Base-by-base conservation (phyloP, 1,140 invertebrate genomes). In the Cherax destructor region DNA sequence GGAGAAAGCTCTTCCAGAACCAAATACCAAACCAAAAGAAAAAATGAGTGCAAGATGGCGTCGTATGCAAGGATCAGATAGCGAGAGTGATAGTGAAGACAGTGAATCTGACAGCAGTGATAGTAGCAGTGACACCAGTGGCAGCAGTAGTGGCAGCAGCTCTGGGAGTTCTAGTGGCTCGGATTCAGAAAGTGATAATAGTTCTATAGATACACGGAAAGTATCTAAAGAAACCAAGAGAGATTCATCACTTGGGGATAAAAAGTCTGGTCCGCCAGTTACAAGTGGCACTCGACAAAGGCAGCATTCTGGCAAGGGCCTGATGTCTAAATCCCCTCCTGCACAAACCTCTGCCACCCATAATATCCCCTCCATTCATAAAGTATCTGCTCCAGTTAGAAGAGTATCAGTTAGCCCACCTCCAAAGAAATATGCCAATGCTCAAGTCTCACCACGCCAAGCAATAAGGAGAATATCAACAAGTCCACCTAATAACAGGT, bases 51-150 rank as follows among this genome's bases (percentile, higher is more conserved):
- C 88, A 41, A 49, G 88, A 30, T 91, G 88, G 88, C 83, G 83
- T n/a, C 83, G 88, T 21, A 91, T 91, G n/a, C 88, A 91, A 61
- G 83, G 88, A 7, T 85, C 88, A 61, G 88, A 91, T 56, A 91
- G 88, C 85, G 88, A 91, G 76, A 91, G 88, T 85, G 88, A 91
- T 49, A 91, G 88, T 91, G 88, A 91, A 49, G 88, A 91, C 59
- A 91, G 81, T 79, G 88, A 91, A 49, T 91, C 88, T 59, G 88
- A 91, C 59, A 91, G 88, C 41, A 91, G 88, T 85, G 88, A 91
- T 47, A 91, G 88, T 18, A 91, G 88, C 76, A 91, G 88, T 91
- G 88, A 84, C 41, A 91, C 74, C 47, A 79, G 47, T 79, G 88
- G 83, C 50, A 91, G 88, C 72, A 78, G 72, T 41, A 91, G 88